Percentiles rank a stretch among this genome's conserved stretches.
Conservation (phyloP, 2,113 vertebrate species). For the zebrafish (Danio rerio) region GRCz12tu NC_133177.1:32519501-32520000, state of each 20-base stretch:
- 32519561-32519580: no score
- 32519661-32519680: constrained; percentile 7
- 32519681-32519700: constrained; percentile 7
- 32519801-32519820: background rate
- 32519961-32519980: background rate
- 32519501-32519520: no score
- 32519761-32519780: constrained; percentile 4
- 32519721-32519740: background rate
- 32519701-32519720: constrained; percentile 6
- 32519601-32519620: no score
- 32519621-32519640: background rate
- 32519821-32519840: constrained; percentile 7
- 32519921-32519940: background rate
- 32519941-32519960: background rate
- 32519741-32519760: background rate
- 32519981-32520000: background rate
- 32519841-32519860: constrained; percentile 4
- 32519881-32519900: background rate
- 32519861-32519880: background rate
- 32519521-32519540: no score
- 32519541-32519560: no score
- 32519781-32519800: background rate
- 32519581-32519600: no score
- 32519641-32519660: constrained; percentile 31
- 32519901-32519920: background rate